These are phyloP conservation scores for Crotalus viridis DNA, from an alignment of 2,113 vertebrate genomes.

Conservation along the genomic window DNA sequence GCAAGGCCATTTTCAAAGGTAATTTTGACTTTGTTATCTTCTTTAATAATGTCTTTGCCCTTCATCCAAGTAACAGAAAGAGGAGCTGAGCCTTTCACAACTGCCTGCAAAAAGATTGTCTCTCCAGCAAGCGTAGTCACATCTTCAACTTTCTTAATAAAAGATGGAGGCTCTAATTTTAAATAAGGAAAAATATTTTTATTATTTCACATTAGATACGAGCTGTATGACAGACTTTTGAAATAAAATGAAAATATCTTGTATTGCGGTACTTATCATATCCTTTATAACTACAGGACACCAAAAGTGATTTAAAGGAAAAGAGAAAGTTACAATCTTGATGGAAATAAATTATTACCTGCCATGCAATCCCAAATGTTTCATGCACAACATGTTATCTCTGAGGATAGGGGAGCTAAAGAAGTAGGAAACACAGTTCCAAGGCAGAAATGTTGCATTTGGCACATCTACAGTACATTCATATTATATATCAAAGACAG, in stretches of 20 bases:
- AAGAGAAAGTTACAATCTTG: background rate
- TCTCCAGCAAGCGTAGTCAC: slow-evolving; percentile 85
- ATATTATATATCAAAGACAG: background rate
- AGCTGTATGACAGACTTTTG: background rate
- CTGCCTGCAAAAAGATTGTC: slow-evolving; percentile 82
- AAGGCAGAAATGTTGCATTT: background rate
- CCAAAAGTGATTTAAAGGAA: background rate
- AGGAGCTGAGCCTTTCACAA: slow-evolving; percentile 89
- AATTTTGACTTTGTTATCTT: slow-evolving; percentile 88
- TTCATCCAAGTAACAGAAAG: slow-evolving; percentile 91
- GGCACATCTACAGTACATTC: background rate
- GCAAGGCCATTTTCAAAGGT: slow-evolving; percentile 86
- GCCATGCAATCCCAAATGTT: background rate
- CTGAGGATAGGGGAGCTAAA: background rate
- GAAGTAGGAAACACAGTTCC: background rate
- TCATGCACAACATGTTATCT: background rate
- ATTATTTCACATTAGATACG: background rate
- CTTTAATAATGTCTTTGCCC: slow-evolving; percentile 87
- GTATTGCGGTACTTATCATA: background rate
- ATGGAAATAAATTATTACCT: background rate
- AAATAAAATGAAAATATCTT: background rate
- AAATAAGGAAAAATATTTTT: slow-evolving; percentile 49
- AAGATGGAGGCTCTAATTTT: slow-evolving; percentile 87
- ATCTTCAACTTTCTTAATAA: slow-evolving; percentile 91
- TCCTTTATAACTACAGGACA: background rate